Conservation (phyloP, 2,113 vertebrate genomes). For the Typhlomys cinereus region DNA sequence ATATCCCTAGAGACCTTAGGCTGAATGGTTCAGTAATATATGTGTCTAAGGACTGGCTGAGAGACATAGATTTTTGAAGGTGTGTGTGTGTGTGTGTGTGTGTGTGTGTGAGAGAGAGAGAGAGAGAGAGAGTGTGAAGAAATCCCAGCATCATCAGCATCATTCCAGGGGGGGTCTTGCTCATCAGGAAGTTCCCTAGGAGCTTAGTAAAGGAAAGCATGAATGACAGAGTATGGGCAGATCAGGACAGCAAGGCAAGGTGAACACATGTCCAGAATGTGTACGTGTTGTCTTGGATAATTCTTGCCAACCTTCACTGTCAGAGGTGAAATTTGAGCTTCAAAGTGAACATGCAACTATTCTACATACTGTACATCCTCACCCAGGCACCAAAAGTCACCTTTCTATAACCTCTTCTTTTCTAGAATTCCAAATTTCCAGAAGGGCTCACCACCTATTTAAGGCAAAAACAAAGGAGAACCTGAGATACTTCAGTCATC, state of each 20-base stretch:
- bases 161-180: background rate
- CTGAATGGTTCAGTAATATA: conserved; percentile 75
- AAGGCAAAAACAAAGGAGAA: background rate
- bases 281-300: background rate
- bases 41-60: conserved; percentile 64
- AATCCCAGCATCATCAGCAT: background rate
- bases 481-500: background rate
- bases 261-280: background rate
- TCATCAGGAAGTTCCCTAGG: background rate
- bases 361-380: background rate
- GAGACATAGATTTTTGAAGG: conserved; percentile 24
- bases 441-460: background rate
- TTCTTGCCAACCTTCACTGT: conserved; percentile 18
- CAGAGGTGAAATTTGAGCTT: conserved; percentile 3
- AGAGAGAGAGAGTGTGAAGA: too few species aligned
- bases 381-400: background rate
- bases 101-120: too few species aligned
- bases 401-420: background rate
- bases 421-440: background rate
- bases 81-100: too few species aligned
- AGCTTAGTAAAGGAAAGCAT: background rate
- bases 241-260: background rate
- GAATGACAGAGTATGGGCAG: background rate
- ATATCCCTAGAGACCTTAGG: conserved; percentile 64
- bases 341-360: background rate